Conservation (phyloP, 1,140 invertebrate genomes). For the Dolichoris vasculosae region DNA sequence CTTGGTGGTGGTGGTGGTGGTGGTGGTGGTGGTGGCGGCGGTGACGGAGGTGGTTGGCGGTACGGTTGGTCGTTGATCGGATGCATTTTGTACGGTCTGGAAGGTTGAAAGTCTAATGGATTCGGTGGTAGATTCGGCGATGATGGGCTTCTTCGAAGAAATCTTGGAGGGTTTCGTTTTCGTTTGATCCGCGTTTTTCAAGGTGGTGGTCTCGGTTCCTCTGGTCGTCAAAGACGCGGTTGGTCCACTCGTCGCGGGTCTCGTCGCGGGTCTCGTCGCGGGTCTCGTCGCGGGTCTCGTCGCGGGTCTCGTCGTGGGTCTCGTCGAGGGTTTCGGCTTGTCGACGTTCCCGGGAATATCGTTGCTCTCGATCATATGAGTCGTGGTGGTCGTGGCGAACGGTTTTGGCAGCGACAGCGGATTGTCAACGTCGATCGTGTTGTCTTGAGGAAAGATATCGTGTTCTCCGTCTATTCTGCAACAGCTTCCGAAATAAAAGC, state of each 20-base stretch:
- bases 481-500: constrained; percentile 93
- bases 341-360: constrained; percentile 70
- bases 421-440: constrained; percentile 69
- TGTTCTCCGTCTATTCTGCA: constrained; percentile 80
- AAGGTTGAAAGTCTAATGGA: constrained; percentile 67
- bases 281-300: constrained; percentile 69
- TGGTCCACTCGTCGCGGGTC: not conserved
- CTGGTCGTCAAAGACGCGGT: not conserved
- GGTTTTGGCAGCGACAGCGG: constrained; percentile 60
- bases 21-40: not conserved
- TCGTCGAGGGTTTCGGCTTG: constrained; percentile 64
- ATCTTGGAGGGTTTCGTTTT: constrained; percentile 45
- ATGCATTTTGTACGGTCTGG: constrained; percentile 65
- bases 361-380: constrained; percentile 66
- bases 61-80: constrained; percentile 46
- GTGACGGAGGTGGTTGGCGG: not conserved
- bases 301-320: constrained; percentile 53
- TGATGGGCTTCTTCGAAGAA: constrained; percentile 58
- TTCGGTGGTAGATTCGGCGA: constrained; percentile 61
- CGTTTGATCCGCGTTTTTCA: not conserved
- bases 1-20: not conserved
- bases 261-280: constrained; percentile 64
- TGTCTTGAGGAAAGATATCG: constrained; percentile 72
- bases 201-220: not conserved
- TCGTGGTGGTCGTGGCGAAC: constrained; percentile 55